Evolutionary conservation across 2,797 vertebrate species (phyloP), one percentile per base, ranked within the genome.

Genomic region (Lateolabrax maculatus): DNA sequence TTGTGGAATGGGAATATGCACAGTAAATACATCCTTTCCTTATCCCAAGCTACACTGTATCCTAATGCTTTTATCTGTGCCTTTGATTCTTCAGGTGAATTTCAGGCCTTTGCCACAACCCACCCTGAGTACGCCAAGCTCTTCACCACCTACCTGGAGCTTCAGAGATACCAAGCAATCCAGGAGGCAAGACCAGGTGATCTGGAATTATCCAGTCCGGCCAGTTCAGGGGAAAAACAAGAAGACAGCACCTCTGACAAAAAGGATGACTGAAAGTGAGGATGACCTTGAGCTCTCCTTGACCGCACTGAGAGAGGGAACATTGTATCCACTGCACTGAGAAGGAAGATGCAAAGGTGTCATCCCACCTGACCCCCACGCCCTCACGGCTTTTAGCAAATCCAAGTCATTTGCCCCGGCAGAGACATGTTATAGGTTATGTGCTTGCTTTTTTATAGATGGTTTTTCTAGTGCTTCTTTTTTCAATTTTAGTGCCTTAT

Each of bases 91-190:
- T 55, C 84, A 99, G 98, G 86, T 84, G 97, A 99, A 85, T 99
- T 99, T 92, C 95, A 96, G 82, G 68, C 93, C 67, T 99, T 98
- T 79, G 97, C 97, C 60, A 84, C 93, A 39, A 95, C 89, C 55
- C 98, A 98, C 84, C 98, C 98, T 0, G 97, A 97, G 86, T 99
- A 99, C 9, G 97, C 97, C 75, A 98, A 98, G 81, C 94, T 99
- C 61, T 99, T 99, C 87, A 98, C 98, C 49, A 98, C 97, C 0
- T 99, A 99, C 88, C 89, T 99, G 62, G 98, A 99, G 63, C 96
- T 99, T 1, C 98, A 99, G 93, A 94, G 97, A 1, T 95, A 96
- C 90, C 97, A 98, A 56, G 93, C 95, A 1, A 94, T 95, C 41
- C 92, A 96, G 61, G 95, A 95, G 41, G 87, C 90, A 0, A 88